These are phyloP conservation scores for Alethe diademata DNA, from an alignment of 2,113 vertebrate species.

Conservation along the genomic window DNA sequence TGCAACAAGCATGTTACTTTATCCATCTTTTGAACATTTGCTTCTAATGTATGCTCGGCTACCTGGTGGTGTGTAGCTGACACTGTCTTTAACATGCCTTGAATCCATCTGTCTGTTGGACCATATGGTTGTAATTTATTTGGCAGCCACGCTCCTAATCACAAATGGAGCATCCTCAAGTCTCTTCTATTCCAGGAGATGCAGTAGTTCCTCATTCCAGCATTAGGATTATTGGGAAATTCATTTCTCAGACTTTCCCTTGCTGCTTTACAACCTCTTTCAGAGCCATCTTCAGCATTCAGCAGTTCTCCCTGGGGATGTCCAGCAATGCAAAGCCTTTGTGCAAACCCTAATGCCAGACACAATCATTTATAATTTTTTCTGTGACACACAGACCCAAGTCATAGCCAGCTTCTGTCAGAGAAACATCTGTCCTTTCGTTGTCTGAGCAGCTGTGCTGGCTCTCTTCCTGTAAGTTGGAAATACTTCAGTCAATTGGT, in stretches of 20 bases:
- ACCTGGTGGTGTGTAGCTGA: conserved; percentile 64
- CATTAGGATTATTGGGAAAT: background rate
- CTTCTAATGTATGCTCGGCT: conserved; percentile 23
- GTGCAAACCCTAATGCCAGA: background rate
- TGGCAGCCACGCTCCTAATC: conserved; percentile 50
- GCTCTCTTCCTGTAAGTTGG: background rate
- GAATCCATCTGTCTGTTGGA: conserved; percentile 62
- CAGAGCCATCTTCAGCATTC: background rate
- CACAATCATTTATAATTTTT: background rate
- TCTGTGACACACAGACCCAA: background rate
- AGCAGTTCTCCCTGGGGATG: background rate
- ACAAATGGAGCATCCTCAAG: conserved; percentile 46
- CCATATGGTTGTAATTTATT: conserved; percentile 63
- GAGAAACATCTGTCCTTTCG: conserved; percentile 32
- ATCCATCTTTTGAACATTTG: conserved; percentile 60
- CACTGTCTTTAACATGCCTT: conserved; percentile 56
- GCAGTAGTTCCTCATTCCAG: background rate
- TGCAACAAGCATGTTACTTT: conserved; percentile 43
- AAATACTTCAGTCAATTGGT: conserved; percentile 13
- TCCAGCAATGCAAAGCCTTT: background rate
- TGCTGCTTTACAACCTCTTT: background rate
- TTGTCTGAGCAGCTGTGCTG: conserved; percentile 14
- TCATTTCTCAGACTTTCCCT: background rate
- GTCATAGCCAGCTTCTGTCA: conserved; percentile 29
- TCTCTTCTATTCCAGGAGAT: conserved; percentile 12